Conservation (phyloP, 2,797 vertebrate genomes). For the Orestias chungarensis region DNA sequence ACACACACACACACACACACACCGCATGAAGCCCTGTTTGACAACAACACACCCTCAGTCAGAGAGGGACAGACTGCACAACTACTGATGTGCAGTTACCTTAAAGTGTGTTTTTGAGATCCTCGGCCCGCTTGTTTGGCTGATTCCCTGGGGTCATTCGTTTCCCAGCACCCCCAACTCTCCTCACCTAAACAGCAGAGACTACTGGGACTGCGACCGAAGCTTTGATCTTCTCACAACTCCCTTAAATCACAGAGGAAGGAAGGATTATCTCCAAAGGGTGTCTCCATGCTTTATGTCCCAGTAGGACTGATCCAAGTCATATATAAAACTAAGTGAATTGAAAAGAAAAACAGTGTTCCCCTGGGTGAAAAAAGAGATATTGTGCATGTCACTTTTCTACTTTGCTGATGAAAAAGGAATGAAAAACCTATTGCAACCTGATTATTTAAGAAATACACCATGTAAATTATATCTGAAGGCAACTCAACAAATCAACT, state of each 20-base stretch:
- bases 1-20: slow-evolving; percentile 20
- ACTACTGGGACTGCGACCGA: slow-evolving; percentile 65
- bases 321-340: slow-evolving; percentile 73
- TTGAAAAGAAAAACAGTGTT: slow-evolving; percentile 70
- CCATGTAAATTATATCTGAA: slow-evolving; percentile 10
- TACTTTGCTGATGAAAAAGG: slow-evolving; percentile 45
- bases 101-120: slow-evolving; percentile 54
- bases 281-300: slow-evolving; percentile 69
- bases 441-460: slow-evolving; percentile 11
- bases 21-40: slow-evolving; percentile 16
- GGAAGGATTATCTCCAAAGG: slow-evolving; percentile 69
- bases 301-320: slow-evolving; percentile 69
- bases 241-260: slow-evolving; percentile 73
- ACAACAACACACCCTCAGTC: slow-evolving; percentile 25
- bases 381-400: slow-evolving; percentile 56
- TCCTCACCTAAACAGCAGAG: slow-evolving; percentile 57
- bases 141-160: slow-evolving; percentile 66
- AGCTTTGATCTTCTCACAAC: slow-evolving; percentile 80
- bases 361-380: slow-evolving; percentile 61
- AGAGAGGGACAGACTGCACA: slow-evolving; percentile 26
- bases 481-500: not conserved
- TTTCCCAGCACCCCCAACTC: slow-evolving; percentile 70
- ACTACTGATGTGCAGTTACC: slow-evolving; percentile 40
- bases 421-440: slow-evolving; percentile 61
- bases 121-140: slow-evolving; percentile 59